Base-by-base conservation (phyloP, 2,888 invertebrate species). In the Leptinotarsa tumamoca region DNA sequence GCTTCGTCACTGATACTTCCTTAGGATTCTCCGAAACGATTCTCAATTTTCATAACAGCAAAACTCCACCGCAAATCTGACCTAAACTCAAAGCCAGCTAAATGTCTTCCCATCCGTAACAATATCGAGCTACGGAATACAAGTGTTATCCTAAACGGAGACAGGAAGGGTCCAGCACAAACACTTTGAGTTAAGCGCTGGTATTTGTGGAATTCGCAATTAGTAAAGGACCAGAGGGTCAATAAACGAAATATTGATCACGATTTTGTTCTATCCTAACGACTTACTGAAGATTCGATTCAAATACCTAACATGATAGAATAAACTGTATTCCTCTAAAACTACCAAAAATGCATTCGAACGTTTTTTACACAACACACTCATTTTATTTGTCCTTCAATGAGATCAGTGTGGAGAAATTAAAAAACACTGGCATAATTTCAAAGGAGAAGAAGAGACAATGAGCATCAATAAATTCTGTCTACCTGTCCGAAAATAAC, bases 141-240 rank as follows among this genome's bases (percentile, higher is more conserved):
- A 73, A 81, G 80, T 81, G 78, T 82, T 80, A 75, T 80, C 79
- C 77, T 72, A 78, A 75, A 69, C 33, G 69, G 15, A 15, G 56
- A 13, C n/a, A 17, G 43, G 33, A 33, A 51, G 69, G 69, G 56
- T 69, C 56, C 33, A 43, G 69, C 56, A 51, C 51, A 54, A 68
- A 54, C 68, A 70, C 58, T 70, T 56, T 21, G 21, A 58, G 58
- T 18, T 70, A 17, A 58, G 58, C 63, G 50, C 51, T 14, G 58
- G 71, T 71, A 61, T 52, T 67, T 52, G 71, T n/a, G 54, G 67
- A 67, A 72, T 67, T 72, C 50, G 67, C 51, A 72, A 72, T 72
- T 72, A 72, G 56, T 43, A 49, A 66, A 63, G 70, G 70, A 70
- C 70, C 56, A 70, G 54, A 23, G 49, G 70, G 70, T 58, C 58